Conservation (phyloP, 2,113 vertebrate genomes). For the Amphilophus citrinellus region DNA sequence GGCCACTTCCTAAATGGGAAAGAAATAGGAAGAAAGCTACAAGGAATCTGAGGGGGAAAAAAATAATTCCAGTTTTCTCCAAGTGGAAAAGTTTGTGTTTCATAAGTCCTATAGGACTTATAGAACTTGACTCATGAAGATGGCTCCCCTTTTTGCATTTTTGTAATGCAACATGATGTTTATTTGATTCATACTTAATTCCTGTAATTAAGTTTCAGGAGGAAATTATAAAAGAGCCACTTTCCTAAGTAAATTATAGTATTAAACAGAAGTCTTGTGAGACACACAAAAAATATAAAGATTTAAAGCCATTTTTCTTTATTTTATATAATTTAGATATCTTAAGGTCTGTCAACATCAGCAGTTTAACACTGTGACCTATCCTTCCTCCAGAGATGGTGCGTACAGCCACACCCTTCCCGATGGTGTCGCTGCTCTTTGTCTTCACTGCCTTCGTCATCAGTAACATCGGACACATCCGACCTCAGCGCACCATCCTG, state of each 20-base stretch:
- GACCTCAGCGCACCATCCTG: constrained; percentile 94
- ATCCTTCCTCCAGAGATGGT: constrained; percentile 89
- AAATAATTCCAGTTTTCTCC: not conserved
- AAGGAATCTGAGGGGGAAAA: not conserved
- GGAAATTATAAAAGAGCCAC: too few species aligned
- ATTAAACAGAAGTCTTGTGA: not conserved
- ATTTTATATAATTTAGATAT: not conserved
- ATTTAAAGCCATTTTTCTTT: not conserved
- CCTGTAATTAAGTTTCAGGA: not conserved
- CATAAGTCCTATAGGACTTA: not conserved
- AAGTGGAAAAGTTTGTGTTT: not conserved
- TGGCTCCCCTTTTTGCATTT: not conserved
- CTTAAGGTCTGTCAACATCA: not conserved
- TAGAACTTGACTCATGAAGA: not conserved
- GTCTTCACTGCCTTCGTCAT: constrained; percentile 98
- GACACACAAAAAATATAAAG: not conserved
- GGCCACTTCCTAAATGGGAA: not conserved
- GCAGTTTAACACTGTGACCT: constrained; percentile 30
- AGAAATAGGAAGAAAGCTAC: not conserved
- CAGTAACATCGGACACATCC: constrained; percentile 96
- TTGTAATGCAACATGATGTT: not conserved
- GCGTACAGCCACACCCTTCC: constrained; percentile 94
- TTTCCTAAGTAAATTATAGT: too few species aligned
- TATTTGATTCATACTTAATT: not conserved
- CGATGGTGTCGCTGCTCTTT: constrained; percentile 96